Conservation (phyloP, 2,113 vertebrate species). For the Halcyon senegalensis region DNA sequence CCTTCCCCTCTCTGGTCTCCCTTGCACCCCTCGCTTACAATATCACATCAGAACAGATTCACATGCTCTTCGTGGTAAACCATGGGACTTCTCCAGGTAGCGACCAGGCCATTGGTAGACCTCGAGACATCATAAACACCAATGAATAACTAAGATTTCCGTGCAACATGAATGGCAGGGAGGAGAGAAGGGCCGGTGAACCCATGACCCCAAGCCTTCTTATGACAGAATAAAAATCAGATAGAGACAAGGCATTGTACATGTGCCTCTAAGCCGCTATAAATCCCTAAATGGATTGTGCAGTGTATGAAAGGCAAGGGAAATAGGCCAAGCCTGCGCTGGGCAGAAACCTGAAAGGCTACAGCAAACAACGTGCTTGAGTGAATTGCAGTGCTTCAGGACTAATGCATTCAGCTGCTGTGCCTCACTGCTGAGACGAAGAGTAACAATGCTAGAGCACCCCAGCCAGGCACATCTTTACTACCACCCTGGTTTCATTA, state of each 20-base stretch:
- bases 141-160: not conserved
- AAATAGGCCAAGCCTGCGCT: conserved; percentile 52
- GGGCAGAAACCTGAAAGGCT: conserved; percentile 46
- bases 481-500: not conserved
- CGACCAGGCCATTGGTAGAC: not conserved
- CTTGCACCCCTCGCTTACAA: not conserved
- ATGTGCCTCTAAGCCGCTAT: conserved; percentile 54
- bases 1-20: not conserved
- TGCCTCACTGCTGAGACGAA: not conserved
- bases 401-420: not conserved
- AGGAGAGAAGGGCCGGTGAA: not conserved
- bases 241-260: conserved; percentile 43
- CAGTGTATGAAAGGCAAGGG: conserved; percentile 40
- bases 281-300: conserved; percentile 73
- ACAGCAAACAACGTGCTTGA: conserved; percentile 7
- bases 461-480: not conserved
- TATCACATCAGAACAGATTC: not conserved
- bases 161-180: not conserved
- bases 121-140: not conserved
- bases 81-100: not conserved
- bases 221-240: conserved; percentile 61
- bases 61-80: not conserved
- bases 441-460: not conserved
- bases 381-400: not conserved
- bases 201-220: conserved; percentile 35